Percentiles rank a stretch among this genome's conserved stretches.
phyloP scores from a whole-genome alignment of 2,113 vertebrate genomes.

The Acrocephalus kingi region DNA sequence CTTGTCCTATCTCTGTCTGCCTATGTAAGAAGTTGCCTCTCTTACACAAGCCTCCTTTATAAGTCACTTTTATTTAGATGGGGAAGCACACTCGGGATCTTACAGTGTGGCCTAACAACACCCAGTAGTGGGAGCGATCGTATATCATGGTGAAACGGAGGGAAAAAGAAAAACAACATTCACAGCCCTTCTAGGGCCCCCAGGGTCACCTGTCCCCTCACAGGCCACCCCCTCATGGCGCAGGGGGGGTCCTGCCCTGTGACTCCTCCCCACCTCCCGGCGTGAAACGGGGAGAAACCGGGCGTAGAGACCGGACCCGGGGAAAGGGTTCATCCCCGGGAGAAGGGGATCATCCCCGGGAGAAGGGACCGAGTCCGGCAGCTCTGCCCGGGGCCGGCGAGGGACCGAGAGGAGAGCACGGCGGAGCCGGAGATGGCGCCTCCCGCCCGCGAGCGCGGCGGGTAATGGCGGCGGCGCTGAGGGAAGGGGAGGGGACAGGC shows the following conservation, averaged over 20 bases:
- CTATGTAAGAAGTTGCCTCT: background rate
- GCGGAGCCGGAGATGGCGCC: background rate
- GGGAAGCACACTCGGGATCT: rapidly evolving
- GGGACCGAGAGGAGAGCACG: background rate
- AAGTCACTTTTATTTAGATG: background rate
- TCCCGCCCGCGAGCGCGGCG: background rate
- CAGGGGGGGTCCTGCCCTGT: background rate
- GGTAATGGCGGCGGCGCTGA: background rate
- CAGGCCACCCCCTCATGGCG: background rate
- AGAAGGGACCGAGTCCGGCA: too few relatives aligned
- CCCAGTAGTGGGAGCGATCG: rapidly evolving
- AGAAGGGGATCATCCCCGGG: too few relatives aligned
- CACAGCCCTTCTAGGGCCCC: too few relatives aligned
- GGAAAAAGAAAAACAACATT: rapidly evolving
- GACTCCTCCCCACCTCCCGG: background rate
- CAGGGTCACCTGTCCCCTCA: background rate
- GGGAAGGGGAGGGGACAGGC: background rate
- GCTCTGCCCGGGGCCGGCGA: too few relatives aligned
- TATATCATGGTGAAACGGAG: rapidly evolving
- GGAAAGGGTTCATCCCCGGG: too few relatives aligned
- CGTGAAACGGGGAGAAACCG: background rate
- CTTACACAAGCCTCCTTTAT: background rate
- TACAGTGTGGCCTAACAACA: rapidly evolving
- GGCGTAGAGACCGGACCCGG: rapidly evolving
- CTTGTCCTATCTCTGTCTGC: background rate